Evolutionary conservation across 2,113 vertebrate species (phyloP), one percentile per base, ranked within the genome.

Genomic region (Synchiropus splendidus): DNA sequence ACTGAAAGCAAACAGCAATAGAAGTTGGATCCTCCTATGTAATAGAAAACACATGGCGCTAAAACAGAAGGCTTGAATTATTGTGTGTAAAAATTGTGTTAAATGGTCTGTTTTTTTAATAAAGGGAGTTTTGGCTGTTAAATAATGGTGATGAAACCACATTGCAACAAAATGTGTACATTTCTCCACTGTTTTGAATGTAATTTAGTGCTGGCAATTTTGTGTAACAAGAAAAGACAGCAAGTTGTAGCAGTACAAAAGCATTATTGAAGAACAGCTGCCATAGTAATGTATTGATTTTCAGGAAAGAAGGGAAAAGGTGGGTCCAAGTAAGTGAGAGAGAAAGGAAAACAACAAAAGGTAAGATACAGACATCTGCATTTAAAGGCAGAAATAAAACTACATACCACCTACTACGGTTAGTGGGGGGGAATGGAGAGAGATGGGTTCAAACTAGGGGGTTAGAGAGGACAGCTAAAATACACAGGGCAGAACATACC

Each of bases 401-500:
- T 80, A 78, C 85, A 32, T 86, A 86, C 87, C 85, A 88, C 87
- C 82, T 91, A 91, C 76, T 88, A 80, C 71, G 85, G 90, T 98
- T 97, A 98, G 93, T 95, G 88, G 82, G 88, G 88, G 84, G 83
- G 82, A 83, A 75, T 66, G 63, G 78, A 80, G 70, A 81, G 74
- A 83, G 68, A 82, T 85, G 77, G 88, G 85, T 84, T 87, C 83
- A 89, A 75, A 92, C 89, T 91, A 89, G 84, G 86, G 89, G 90
- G 92, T 95, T 94, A 91, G 91, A 90, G 86, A 93, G 82, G 91
- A 89, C 87, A 87, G 82, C 92, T 94, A 91, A 90, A 87, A 94
- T 90, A 94, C 90, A 95, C 90, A 94, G 89, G 92, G 93, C 94
- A 97, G 92, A 87, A 88, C 90, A 97, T 98, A 98, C 94, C 94